A percentile compares a stretch with the other conserved stretches of the same genome.
These are phyloP conservation scores for Papilio protenor DNA, from an alignment of 2,888 invertebrate species.

Conservation along the genomic window DNA sequence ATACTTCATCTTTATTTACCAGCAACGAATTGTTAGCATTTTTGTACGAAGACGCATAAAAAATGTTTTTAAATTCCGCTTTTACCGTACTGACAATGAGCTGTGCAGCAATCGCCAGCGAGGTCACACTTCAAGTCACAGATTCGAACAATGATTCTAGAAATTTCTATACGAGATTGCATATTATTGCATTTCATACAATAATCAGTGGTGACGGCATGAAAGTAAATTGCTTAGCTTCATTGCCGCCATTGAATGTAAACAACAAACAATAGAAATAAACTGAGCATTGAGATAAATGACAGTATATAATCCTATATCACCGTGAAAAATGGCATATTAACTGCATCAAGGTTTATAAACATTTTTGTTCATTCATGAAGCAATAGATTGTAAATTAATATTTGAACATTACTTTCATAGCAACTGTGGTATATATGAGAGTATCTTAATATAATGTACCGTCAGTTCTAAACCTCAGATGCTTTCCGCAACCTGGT, in stretches of 20 bases:
- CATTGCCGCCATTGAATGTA: conserved; percentile 14
- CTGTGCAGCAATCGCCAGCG: background rate
- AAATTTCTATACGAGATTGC: conserved; percentile 16
- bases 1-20: background rate
- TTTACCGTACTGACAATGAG: background rate
- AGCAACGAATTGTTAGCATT: background rate
- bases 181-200: background rate
- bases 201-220: conserved; percentile 16
- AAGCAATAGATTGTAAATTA: background rate
- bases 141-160: conserved; percentile 13
- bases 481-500: no score
- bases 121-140: conserved; percentile 1
- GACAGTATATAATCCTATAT: background rate
- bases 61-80: background rate
- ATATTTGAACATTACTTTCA: background rate
- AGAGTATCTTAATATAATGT: no score
- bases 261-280: conserved; percentile 23
- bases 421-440: no score
- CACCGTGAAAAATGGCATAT: background rate
- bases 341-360: background rate
- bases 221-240: conserved; percentile 17
- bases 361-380: background rate
- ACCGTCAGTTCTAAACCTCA: no score
- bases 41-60: background rate
- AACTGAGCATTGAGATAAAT: conserved; percentile 6